Conservation (phyloP, 2,113 vertebrate species). For the Datnioides undecimradiatus region DNA sequence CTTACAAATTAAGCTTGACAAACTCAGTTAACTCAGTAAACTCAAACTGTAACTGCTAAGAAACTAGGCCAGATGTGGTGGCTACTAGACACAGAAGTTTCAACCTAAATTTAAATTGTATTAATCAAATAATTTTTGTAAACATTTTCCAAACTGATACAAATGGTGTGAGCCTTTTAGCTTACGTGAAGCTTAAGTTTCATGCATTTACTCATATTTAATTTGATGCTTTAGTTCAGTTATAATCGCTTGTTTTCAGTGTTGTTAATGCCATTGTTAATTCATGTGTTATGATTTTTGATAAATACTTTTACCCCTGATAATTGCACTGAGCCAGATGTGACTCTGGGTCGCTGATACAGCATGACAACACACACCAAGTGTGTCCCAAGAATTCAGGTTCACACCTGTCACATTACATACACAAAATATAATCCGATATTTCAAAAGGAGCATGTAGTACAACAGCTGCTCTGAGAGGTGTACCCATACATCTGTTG, state of each 20-base stretch:
- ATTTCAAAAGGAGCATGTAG: conserved; percentile 5
- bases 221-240: background rate
- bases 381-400: background rate
- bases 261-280: too few species aligned
- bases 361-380: background rate
- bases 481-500: conserved; percentile 33
- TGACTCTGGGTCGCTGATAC: background rate
- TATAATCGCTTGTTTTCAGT: background rate
- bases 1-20: too few species aligned
- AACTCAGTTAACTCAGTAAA: too few species aligned
- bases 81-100: background rate
- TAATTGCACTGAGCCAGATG: background rate
- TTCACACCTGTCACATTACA: background rate
- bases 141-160: too few species aligned
- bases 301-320: background rate
- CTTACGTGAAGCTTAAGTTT: too few species aligned
- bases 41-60: background rate
- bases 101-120: background rate
- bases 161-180: background rate
- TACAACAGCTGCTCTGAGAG: conserved; percentile 32
- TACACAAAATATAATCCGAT: background rate
- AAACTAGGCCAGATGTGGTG: background rate
- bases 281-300: background rate
- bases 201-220: background rate
- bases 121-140: background rate